These are phyloP conservation scores for Aythya baeri DNA, from an alignment of 2,113 vertebrate genomes.

Conservation along the genomic window DNA sequence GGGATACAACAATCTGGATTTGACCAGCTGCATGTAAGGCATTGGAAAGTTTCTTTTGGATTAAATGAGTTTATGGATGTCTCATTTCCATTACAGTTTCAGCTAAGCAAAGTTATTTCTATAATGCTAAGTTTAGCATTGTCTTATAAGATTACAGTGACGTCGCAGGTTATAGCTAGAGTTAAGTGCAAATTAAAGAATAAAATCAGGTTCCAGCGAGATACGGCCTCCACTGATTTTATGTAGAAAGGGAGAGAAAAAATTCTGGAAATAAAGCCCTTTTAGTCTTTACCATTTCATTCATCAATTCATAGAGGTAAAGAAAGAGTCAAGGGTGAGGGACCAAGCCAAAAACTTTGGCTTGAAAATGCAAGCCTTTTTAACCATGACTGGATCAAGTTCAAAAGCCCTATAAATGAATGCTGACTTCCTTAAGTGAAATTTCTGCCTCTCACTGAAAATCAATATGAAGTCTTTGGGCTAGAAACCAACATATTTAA, in stretches of 20 bases:
- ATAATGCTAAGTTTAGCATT: neutral
- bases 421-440: neutral
- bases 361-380: neutral
- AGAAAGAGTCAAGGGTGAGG: neutral
- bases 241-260: neutral
- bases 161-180: neutral
- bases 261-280: neutral
- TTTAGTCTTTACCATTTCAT: neutral
- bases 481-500: neutral
- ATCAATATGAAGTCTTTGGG: neutral
- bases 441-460: neutral
- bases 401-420: neutral
- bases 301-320: neutral
- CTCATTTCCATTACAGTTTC: neutral
- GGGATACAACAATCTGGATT: neutral
- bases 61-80: neutral
- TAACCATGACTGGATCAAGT: neutral
- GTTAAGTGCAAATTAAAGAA: neutral
- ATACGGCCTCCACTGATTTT: neutral
- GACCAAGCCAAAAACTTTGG: neutral
- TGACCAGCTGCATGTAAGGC: rapidly evolving
- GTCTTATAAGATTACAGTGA: neutral
- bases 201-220: neutral
- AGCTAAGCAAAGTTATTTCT: neutral
- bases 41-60: neutral